Evolutionary conservation across 1,140 invertebrate genomes (phyloP), one percentile per base, ranked within the genome.

Genomic region (Papilio aristodemus): DNA sequence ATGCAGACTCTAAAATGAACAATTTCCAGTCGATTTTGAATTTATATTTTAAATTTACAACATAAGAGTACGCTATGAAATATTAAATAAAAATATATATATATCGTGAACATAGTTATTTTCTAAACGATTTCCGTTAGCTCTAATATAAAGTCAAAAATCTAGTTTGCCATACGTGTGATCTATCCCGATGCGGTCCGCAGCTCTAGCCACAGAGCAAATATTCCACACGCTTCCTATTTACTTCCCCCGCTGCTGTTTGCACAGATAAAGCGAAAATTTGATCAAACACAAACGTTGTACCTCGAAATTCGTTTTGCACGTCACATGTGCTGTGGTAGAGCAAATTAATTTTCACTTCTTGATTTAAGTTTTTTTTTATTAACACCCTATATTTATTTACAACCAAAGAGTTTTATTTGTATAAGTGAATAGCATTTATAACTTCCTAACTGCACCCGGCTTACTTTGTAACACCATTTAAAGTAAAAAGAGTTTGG

Each of bases 191-290:
- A 62, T 62, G 59, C 36, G 36, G 59, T 39, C 36, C 13, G 25
- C 57, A 36, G 14, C 57, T 57, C 19, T 59, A 36, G 36, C 59
- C 59, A 19, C 59, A 37, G 32, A 62, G 27, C 59, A 62, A 62
- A 62, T 62, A 62, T 37, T 62, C 32, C 59, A 36, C 32, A 62
- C 27, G 59, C 59, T 62, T 62, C 59, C 36, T 62, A 37, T 62
- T 62, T 62, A 38, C 59, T 62, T 62, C 32, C 27, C 59, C n/a
- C 59, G 59, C 59, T 62, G 17, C 59, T 62, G 59, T 62, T 37
- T 62, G 59, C 59, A 62, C 59, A 62, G 59, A 62, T 62, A 62
- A 62, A 62, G 36, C 59, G 59, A 62, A 62, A 62, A 62, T 62
- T 62, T 62, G 32, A 62, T 62, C 59, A 62, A 62, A 38, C 36